Evolutionary conservation across 2,113 vertebrate species (phyloP).

Genomic region (Craseonycteris thonglongyai): DNA sequence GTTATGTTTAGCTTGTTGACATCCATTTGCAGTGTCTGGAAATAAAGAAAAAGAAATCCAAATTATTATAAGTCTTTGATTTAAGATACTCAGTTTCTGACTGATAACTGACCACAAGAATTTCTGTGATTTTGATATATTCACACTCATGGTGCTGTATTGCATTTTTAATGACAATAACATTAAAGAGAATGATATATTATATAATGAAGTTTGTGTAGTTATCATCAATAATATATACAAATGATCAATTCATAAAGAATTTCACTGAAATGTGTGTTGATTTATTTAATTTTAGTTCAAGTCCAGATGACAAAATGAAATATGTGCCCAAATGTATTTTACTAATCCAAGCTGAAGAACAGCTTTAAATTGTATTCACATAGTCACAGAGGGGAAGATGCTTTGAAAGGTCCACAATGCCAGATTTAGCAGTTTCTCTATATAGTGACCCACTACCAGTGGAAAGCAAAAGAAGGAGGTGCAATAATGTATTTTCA

Average conservation of each 20-base stretch:
- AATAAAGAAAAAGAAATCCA: slow-evolving; percentile 32
- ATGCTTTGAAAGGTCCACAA: not conserved
- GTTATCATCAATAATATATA: not conserved
- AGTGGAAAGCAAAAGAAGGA: not conserved
- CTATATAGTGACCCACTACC: not conserved
- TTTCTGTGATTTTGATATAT: not conserved
- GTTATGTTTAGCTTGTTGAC: slow-evolving; percentile 90
- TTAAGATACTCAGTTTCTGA: slow-evolving; percentile 33
- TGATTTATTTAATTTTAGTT: not conserved
- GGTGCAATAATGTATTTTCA: not conserved
- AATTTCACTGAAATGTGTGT: not conserved
- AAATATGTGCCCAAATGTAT: not conserved
- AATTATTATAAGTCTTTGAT: not conserved
- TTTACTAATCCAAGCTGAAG: not conserved
- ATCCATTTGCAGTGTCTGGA: slow-evolving; percentile 92
- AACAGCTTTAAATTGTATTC: not conserved
- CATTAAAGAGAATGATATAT: not conserved
- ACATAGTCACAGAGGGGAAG: not conserved
- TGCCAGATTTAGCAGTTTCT: not conserved
- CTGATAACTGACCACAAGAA: not conserved
- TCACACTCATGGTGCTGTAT: not conserved
- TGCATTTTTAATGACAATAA: slow-evolving; percentile 28
- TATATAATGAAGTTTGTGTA: not conserved
- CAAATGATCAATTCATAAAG: not conserved
- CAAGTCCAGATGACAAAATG: not conserved